Evolutionary conservation across 2,113 vertebrate genomes (phyloP).

Genomic region (Osmerus eperlanus): DNA sequence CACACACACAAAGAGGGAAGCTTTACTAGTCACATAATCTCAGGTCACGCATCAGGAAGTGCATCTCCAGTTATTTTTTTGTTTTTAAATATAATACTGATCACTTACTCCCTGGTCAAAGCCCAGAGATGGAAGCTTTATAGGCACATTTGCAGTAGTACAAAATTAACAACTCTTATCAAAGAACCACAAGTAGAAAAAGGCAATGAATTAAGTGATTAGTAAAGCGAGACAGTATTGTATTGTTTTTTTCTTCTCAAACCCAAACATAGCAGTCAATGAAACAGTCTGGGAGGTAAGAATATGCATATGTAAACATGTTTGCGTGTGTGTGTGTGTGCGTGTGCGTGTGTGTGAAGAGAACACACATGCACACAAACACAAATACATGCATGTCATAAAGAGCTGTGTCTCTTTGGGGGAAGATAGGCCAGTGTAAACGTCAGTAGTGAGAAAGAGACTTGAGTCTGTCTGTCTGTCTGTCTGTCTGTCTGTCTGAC

Average conservation of each 20-base stretch:
- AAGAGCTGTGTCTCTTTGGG: conserved; percentile 43
- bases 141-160: conserved; percentile 79
- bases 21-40: conserved; percentile 91
- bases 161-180: conserved; percentile 21
- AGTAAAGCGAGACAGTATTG: conserved; percentile 82
- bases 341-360: neutral
- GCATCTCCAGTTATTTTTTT: conserved; percentile 64
- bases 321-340: conserved; percentile 2
- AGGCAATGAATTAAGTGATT: conserved; percentile 90
- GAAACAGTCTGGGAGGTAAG: conserved; percentile 63
- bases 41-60: conserved; percentile 74
- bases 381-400: conserved; percentile 36
- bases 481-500: conserved; percentile 15
- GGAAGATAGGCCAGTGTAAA: conserved; percentile 41
- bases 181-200: conserved; percentile 72
- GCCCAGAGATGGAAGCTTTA: conserved; percentile 74
- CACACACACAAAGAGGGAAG: conserved; percentile 64
- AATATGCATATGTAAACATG: neutral
- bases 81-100: conserved; percentile 65
- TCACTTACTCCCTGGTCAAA: conserved; percentile 69
- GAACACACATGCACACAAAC: conserved; percentile 53
- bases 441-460: conserved; percentile 25
- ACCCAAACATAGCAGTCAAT: conserved; percentile 86
- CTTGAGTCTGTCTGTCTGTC: conserved; percentile 7
- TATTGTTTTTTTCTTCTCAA: conserved; percentile 25